These are phyloP conservation scores for Eueremaeus valkanovi DNA, from an alignment of 2,888 invertebrate species.

Conservation along the genomic window DNA sequence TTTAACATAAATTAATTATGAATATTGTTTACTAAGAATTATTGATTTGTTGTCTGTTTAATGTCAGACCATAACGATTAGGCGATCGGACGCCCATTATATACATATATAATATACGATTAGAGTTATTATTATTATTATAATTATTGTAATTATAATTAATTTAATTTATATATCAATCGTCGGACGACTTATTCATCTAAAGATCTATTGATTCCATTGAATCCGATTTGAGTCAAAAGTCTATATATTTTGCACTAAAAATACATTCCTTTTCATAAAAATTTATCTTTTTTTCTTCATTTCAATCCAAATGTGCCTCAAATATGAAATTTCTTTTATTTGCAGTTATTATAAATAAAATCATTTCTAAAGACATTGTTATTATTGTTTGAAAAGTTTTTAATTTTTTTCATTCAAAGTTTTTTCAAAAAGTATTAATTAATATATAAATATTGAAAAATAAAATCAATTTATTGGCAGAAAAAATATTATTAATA, in stretches of 20 bases:
- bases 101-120: too few species aligned
- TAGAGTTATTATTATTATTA: too few species aligned
- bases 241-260: not conserved
- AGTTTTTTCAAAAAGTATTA: too few species aligned
- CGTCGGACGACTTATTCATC: too few species aligned
- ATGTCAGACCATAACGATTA: not conserved
- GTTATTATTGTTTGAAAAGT: not conserved
- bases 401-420: not conserved
- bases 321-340: not conserved
- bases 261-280: not conserved
- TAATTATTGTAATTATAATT: too few species aligned
- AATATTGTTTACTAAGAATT: constrained; percentile 1
- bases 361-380: not conserved
- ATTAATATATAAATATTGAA: too few species aligned
- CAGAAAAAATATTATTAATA: too few species aligned
- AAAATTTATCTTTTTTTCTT: too few species aligned
- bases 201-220: not conserved
- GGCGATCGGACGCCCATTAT: not conserved
- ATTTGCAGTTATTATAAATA: not conserved
- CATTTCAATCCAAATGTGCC: not conserved
- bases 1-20: constrained; percentile 14
- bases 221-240: not conserved
- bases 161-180: too few species aligned
- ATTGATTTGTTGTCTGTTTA: not conserved
- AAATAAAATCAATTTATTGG: too few species aligned